These are phyloP conservation scores for Suricata suricatta DNA, from an alignment of 2,113 vertebrate genomes.

Conservation along the genomic window DNA sequence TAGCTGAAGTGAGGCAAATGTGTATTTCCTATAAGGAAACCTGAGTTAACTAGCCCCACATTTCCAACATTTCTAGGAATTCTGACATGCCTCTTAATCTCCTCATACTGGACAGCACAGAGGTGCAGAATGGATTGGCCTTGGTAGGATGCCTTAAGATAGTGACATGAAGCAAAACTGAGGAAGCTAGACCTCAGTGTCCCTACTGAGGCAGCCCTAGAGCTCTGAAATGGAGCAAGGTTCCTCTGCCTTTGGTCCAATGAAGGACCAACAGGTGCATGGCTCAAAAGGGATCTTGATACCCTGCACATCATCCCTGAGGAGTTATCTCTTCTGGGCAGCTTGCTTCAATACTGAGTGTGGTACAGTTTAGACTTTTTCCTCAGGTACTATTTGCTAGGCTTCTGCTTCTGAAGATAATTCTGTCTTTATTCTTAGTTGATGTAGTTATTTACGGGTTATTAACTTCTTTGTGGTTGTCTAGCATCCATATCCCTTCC, in stretches of 20 bases:
- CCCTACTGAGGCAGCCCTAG: background rate
- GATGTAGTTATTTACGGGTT: background rate
- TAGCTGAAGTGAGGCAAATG: background rate
- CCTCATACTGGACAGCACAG: background rate
- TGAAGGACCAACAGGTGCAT: background rate
- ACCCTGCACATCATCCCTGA: background rate
- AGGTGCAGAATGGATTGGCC: background rate
- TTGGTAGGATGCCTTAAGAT: background rate
- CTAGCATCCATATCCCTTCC: background rate
- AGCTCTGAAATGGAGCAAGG: background rate
- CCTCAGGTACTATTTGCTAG: background rate
- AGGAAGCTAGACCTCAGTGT: background rate
- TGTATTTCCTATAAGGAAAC: conserved; percentile 8
- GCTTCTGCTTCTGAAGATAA: background rate
- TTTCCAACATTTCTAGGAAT: background rate
- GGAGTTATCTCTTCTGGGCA: background rate
- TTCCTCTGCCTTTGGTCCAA: background rate
- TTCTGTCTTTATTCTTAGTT: background rate
- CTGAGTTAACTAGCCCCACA: background rate
- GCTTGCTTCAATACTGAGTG: background rate
- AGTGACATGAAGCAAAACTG: background rate
- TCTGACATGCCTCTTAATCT: background rate
- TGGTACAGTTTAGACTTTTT: background rate
- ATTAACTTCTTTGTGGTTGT: background rate
- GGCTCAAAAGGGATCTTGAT: background rate